Conservation (phyloP, 2,797 vertebrate genomes). For the Pseudocheirus occidentalis region DNA sequence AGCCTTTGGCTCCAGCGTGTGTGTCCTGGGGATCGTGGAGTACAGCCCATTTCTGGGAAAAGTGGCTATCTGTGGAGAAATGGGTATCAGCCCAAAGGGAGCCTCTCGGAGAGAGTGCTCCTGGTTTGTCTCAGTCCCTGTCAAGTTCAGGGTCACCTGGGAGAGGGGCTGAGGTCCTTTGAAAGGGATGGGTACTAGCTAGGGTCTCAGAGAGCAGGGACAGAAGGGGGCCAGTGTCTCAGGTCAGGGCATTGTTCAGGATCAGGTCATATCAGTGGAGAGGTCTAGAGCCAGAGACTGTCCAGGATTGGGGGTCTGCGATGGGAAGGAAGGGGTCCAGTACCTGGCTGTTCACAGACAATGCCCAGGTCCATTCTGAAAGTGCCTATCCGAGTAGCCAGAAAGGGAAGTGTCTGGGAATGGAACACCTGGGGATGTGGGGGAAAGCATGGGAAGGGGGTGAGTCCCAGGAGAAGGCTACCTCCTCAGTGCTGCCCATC, state of each 20-base stretch:
- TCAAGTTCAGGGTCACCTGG: not conserved
- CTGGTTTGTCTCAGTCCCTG: not conserved
- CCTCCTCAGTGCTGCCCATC: not conserved
- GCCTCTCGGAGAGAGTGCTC: not conserved
- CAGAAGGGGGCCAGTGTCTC: not conserved
- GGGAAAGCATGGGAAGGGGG: not conserved
- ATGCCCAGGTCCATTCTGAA: slow-evolving; percentile 95
- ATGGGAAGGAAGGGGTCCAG: not conserved
- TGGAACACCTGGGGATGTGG: slow-evolving; percentile 90
- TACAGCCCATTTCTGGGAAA: slow-evolving; percentile 97
- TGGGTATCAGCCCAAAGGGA: not conserved
- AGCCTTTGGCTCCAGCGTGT: slow-evolving; percentile 92
- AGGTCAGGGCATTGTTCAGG: not conserved
- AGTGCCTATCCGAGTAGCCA: slow-evolving; percentile 90
- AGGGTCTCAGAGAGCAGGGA: not conserved
- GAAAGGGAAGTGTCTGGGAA: slow-evolving; percentile 90
- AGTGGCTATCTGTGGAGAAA: slow-evolving; percentile 89
- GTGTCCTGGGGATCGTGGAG: slow-evolving; percentile 94
- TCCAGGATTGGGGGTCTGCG: not conserved
- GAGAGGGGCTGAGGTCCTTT: not conserved
- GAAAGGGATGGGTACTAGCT: not conserved
- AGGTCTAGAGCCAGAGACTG: not conserved
- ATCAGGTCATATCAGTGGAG: not conserved
- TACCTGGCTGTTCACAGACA: slow-evolving; percentile 93
- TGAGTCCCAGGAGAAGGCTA: slow-evolving; percentile 3